phyloP scores from a whole-genome alignment of 2,888 invertebrate species.

The Stenoptilia bipunctidactyla region DNA sequence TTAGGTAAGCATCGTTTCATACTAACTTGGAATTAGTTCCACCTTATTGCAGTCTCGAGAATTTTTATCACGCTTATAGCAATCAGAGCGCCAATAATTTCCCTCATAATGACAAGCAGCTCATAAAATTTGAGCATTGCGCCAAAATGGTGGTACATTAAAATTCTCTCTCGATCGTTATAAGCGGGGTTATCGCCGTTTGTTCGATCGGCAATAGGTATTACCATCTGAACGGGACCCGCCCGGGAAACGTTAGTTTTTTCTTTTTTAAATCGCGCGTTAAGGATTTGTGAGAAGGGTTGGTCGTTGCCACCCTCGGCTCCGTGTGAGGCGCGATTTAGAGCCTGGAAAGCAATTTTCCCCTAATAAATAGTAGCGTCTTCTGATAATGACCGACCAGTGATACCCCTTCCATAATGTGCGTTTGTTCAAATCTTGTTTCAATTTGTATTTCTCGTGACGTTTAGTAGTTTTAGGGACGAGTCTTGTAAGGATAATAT shows the following conservation, averaged over 20 bases:
- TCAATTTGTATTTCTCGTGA: too few relatives aligned
- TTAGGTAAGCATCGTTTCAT: conserved; percentile 40
- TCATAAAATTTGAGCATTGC: conserved; percentile 71
- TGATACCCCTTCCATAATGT: neutral
- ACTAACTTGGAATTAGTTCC: conserved; percentile 64
- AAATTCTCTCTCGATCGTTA: conserved; percentile 71
- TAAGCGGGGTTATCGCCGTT: conserved; percentile 55
- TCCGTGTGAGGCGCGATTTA: conserved; percentile 33
- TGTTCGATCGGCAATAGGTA: conserved; percentile 49
- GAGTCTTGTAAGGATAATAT: too few relatives aligned
- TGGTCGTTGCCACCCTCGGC: conserved; percentile 30
- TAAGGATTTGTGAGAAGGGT: conserved; percentile 68
- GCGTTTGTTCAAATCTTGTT: too few relatives aligned
- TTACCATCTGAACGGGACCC: conserved; percentile 55
- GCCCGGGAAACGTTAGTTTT: conserved; percentile 53
- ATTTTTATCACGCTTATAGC: conserved; percentile 70
- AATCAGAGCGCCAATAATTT: conserved; percentile 71
- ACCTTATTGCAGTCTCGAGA: conserved; percentile 68
- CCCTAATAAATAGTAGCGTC: conserved; percentile 30
- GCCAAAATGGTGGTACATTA: conserved; percentile 71
- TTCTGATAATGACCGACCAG: conserved; percentile 8
- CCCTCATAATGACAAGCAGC: conserved; percentile 67
- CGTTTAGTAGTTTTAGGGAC: too few relatives aligned
- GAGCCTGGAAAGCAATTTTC: conserved; percentile 28
- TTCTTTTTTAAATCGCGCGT: conserved; percentile 71